Evolutionary conservation across 2,797 vertebrate species (phyloP).

Genomic region (Ambastaia sidthimunki): DNA sequence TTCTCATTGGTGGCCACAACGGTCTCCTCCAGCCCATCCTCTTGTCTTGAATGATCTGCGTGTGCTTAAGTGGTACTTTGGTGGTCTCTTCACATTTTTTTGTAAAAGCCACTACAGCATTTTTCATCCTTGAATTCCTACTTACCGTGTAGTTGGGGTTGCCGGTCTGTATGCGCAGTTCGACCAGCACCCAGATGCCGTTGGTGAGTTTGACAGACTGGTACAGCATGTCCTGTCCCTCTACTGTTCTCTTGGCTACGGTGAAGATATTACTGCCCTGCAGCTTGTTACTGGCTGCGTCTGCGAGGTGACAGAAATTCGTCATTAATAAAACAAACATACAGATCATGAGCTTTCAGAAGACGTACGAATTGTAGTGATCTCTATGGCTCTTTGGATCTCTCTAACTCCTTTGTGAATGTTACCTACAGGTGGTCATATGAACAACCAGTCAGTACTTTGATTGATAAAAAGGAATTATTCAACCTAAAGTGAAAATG

Average conservation of each 20-base stretch:
- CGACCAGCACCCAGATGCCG: conserved; percentile 93
- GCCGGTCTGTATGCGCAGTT: conserved; percentile 88
- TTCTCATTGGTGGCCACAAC: background rate
- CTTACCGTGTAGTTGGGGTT: conserved; percentile 86
- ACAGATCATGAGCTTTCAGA: background rate
- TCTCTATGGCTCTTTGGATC: conserved; percentile 49
- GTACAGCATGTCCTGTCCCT: conserved; percentile 97
- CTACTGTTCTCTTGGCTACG: conserved; percentile 92
- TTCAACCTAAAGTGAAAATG: background rate
- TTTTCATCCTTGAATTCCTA: background rate
- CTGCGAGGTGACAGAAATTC: conserved; percentile 68
- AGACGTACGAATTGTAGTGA: background rate
- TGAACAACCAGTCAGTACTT: conserved; percentile 3
- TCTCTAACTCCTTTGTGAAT: conserved; percentile 4
- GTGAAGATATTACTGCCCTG: conserved; percentile 96
- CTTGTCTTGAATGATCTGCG: conserved; percentile 15
- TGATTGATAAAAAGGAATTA: conserved; percentile 4
- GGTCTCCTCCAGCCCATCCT: background rate
- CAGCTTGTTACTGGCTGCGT: conserved; percentile 87
- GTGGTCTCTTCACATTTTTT: conserved; percentile 3
- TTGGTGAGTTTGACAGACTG: conserved; percentile 95
- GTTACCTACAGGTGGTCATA: background rate
- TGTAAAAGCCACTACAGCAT: background rate
- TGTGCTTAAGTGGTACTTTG: background rate
- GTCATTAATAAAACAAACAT: conserved; percentile 17